These are phyloP conservation scores for Stigmatopora argus DNA, from an alignment of 2,113 vertebrate genomes.

Conservation along the genomic window DNA sequence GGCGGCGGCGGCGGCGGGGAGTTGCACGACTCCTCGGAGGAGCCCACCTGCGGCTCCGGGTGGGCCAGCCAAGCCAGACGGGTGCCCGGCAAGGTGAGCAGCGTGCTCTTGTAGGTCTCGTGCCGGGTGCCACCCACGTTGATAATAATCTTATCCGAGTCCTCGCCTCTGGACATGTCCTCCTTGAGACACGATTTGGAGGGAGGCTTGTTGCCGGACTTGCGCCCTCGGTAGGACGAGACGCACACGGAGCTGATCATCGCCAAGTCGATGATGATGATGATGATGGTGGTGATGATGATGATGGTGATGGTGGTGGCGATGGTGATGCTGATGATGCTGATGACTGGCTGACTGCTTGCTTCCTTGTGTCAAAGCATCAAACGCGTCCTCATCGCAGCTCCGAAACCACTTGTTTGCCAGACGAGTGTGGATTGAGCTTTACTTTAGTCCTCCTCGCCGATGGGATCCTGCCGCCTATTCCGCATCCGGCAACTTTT, in stretches of 20 bases:
- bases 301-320: too few relatives aligned
- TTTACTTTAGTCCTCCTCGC: neutral
- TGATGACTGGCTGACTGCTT: neutral
- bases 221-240: conserved; percentile 97
- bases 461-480: neutral
- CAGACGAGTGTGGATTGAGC: conserved; percentile 10
- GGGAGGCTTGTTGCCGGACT: conserved; percentile 96
- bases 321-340: too few relatives aligned
- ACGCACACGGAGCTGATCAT: conserved; percentile 99
- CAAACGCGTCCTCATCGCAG: conserved; percentile 32
- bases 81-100: conserved; percentile 89
- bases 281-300: too few relatives aligned
- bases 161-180: conserved; percentile 90
- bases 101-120: conserved; percentile 95
- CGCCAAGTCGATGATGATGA: conserved; percentile 36
- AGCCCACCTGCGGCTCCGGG: conserved; percentile 76
- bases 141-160: conserved; percentile 92
- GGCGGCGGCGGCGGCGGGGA: conserved; percentile 42
- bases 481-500: conserved; percentile 1
- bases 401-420: conserved; percentile 63
- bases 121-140: conserved; percentile 95
- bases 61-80: conserved; percentile 91
- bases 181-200: conserved; percentile 99
- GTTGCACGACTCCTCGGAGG: conserved; percentile 64
- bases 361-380: conserved; percentile 17